These are phyloP conservation scores for Penaeus monodon DNA, from an alignment of 2,888 invertebrate genomes.

Conservation along the genomic window DNA sequence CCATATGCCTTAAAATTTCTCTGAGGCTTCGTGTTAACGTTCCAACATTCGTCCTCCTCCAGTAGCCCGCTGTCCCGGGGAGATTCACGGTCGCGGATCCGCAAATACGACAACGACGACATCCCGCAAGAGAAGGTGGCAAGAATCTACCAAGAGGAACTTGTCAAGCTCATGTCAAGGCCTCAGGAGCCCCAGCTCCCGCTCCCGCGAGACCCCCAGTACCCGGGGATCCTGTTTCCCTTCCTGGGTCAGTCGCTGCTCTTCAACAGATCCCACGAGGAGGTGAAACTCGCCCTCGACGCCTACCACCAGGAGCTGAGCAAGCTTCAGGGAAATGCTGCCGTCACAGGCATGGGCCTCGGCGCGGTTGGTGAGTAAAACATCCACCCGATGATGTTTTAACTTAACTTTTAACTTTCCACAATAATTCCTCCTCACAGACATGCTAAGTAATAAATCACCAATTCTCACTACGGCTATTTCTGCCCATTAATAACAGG, in stretches of 20 bases:
- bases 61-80: slow-evolving; percentile 61
- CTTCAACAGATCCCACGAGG: slow-evolving; percentile 71
- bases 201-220: slow-evolving; percentile 61
- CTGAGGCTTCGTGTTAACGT: no score
- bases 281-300: slow-evolving; percentile 89
- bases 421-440: not conserved
- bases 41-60: not conserved
- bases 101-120: slow-evolving; percentile 49
- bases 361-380: slow-evolving; percentile 50
- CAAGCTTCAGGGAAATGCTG: slow-evolving; percentile 77
- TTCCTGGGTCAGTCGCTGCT: slow-evolving; percentile 61
- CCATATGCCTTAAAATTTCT: no score
- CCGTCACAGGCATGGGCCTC: slow-evolving; percentile 64
- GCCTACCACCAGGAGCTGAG: slow-evolving; percentile 94
- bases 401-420: not conserved
- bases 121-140: slow-evolving; percentile 94
- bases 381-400: not conserved
- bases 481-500: slow-evolving; percentile 20
- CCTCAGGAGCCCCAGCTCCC: slow-evolving; percentile 46
- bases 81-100: slow-evolving; percentile 42
- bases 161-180: slow-evolving; percentile 85
- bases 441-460: not conserved
- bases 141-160: slow-evolving; percentile 93
- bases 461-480: no score
- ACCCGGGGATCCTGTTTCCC: slow-evolving; percentile 59